Conservation (phyloP, 2,888 invertebrate species). For the Pasiphila rectangulata region DNA sequence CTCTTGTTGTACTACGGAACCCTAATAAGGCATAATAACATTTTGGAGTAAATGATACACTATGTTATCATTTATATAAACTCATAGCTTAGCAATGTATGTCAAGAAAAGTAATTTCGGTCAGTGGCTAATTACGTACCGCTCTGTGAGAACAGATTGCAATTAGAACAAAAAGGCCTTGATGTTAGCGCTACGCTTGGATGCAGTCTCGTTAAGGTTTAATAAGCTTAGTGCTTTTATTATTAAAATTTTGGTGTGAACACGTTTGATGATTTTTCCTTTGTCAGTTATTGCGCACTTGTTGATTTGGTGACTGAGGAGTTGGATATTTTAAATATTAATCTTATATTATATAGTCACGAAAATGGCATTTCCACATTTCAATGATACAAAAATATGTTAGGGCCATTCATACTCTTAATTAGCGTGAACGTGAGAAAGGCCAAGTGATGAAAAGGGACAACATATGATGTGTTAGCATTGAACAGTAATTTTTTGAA, state of each 20-base stretch:
- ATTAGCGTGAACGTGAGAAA: constrained; percentile 7
- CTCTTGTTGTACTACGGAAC: too few relatives aligned
- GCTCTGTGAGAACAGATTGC: constrained; percentile 69
- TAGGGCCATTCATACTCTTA: constrained; percentile 3
- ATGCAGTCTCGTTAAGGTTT: constrained; percentile 36
- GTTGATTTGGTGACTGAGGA: too few relatives aligned
- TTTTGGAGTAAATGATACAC: too few relatives aligned
- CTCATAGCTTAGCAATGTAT: constrained; percentile 3
- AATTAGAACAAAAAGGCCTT: constrained; percentile 69
- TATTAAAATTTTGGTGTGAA: too few relatives aligned
- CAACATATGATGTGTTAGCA: constrained; percentile 2
- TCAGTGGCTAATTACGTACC: constrained; percentile 62
- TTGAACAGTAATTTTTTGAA: constrained; percentile 6
- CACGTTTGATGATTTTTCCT: too few relatives aligned
- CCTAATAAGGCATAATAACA: too few relatives aligned
- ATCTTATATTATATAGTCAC: not conserved
- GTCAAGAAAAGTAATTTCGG: constrained; percentile 56
- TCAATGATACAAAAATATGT: constrained; percentile 2
- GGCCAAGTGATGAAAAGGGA: constrained; percentile 9
- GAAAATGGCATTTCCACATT: not conserved
- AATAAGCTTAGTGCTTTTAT: not conserved
- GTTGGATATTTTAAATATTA: too few relatives aligned
- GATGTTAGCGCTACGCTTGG: constrained; percentile 55
- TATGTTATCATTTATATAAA: too few relatives aligned
- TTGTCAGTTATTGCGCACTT: too few relatives aligned